Evolutionary conservation across 2,113 vertebrate species (phyloP).

Genomic region (Acanthisitta chloris): DNA sequence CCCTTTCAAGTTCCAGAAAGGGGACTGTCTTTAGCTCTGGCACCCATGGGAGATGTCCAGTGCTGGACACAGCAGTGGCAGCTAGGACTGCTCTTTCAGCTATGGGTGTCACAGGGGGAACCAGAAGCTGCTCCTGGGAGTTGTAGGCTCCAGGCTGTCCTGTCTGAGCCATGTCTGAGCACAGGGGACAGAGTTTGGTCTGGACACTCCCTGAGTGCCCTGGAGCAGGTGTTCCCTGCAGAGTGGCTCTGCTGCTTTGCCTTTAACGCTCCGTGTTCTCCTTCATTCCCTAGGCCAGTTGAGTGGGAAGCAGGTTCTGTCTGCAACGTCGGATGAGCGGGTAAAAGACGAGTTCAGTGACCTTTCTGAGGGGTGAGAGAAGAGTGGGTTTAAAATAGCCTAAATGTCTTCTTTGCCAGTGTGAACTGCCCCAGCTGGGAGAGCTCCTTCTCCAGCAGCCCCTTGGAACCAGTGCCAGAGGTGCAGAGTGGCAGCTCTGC

Average conservation of each 20-base stretch:
- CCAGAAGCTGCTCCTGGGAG: background rate
- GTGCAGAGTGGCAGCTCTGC: background rate
- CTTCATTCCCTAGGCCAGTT: conserved; percentile 71
- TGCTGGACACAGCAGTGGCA: background rate
- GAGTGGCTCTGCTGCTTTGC: background rate
- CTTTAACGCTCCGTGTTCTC: conserved; percentile 44
- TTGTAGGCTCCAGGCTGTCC: background rate
- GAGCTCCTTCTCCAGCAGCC: background rate
- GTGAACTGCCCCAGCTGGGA: background rate
- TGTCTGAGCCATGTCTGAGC: fast-evolving
- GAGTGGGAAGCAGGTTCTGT: conserved; percentile 69
- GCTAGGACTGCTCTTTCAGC: background rate
- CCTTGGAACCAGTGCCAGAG: fast-evolving
- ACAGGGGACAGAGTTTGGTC: background rate
- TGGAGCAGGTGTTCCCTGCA: background rate
- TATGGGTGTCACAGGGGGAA: background rate
- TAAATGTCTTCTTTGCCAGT: conserved; percentile 67
- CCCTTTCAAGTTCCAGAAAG: background rate
- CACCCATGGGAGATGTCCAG: fast-evolving
- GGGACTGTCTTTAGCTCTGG: background rate
- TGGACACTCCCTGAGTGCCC: fast-evolving
- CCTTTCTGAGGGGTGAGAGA: conserved; percentile 92
- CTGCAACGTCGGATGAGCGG: conserved; percentile 75
- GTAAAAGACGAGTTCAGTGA: conserved; percentile 86
- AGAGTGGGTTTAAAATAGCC: conserved; percentile 76